phyloP scores from a whole-genome alignment of 1,140 invertebrate species.

The Mycetomoellerius zeteki region DNA sequence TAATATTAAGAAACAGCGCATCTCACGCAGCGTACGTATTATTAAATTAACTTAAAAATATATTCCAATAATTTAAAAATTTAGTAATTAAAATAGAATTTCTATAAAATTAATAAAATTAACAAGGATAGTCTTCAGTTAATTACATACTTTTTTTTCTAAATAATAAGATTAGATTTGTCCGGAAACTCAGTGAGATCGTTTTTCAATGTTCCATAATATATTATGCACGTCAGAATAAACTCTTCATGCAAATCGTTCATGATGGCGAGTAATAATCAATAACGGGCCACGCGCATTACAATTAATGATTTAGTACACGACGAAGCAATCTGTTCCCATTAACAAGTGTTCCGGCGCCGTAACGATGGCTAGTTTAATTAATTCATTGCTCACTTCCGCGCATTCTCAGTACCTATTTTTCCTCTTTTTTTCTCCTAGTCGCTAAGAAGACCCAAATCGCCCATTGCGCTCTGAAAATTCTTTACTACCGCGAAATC shows the following conservation, averaged over 20 bases:
- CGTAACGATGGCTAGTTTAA: slow-evolving; percentile 72
- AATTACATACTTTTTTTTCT: neutral
- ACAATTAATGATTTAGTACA: slow-evolving; percentile 22
- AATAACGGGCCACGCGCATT: slow-evolving; percentile 12
- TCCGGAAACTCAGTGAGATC: slow-evolving; percentile 3
- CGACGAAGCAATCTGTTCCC: slow-evolving; percentile 80
- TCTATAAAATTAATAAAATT: slow-evolving; percentile 13
- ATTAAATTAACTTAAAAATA: slow-evolving; percentile 11
- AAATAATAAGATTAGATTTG: slow-evolving; percentile 5
- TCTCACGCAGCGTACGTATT: neutral
- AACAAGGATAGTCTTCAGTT: neutral
- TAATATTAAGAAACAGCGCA: neutral
- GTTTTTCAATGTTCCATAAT: slow-evolving; percentile 19
- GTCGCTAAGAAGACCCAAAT: slow-evolving; percentile 65
- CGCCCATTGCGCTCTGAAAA: slow-evolving; percentile 76
- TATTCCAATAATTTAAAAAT: slow-evolving; percentile 5
- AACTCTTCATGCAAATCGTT: slow-evolving; percentile 45
- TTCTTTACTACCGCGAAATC: slow-evolving; percentile 58
- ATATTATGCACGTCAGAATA: neutral
- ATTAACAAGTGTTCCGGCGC: slow-evolving; percentile 85
- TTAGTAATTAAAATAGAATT: slow-evolving; percentile 7
- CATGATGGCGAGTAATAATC: slow-evolving; percentile 59
- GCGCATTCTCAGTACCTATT: slow-evolving; percentile 57
- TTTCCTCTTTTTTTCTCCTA: slow-evolving; percentile 24
- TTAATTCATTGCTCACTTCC: slow-evolving; percentile 79